Percentiles rank a stretch among this genome's conserved stretches.
phyloP scores from a whole-genome alignment of 2,797 vertebrate species.

The Coregonus ussuriensis region DNA sequence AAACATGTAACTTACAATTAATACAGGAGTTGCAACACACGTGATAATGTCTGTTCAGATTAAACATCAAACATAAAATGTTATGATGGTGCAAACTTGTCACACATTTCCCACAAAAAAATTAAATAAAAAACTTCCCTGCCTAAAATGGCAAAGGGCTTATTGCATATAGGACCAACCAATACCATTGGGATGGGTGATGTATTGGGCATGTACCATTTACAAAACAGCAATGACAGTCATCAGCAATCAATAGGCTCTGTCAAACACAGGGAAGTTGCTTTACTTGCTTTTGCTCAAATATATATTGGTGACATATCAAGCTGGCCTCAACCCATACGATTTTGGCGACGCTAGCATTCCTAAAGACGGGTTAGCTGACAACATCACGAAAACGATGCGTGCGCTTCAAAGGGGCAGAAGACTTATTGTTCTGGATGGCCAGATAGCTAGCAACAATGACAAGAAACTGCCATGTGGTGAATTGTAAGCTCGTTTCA shows the following conservation, averaged over 20 bases:
- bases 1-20: not conserved
- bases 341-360: not conserved
- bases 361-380: too few relatives aligned
- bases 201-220: not conserved
- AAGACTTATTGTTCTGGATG: too few relatives aligned
- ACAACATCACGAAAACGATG: too few relatives aligned
- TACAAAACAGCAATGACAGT: not conserved
- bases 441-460: too few relatives aligned
- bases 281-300: not conserved
- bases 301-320: not conserved
- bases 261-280: not conserved
- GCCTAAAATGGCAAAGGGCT: not conserved
- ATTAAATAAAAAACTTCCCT: not conserved
- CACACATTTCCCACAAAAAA: not conserved
- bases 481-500: too few relatives aligned
- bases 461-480: too few relatives aligned
- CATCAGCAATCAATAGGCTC: not conserved
- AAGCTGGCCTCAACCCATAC: not conserved
- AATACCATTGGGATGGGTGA: not conserved
- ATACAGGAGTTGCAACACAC: not conserved
- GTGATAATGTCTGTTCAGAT: not conserved
- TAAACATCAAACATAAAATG: not conserved
- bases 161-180: not conserved
- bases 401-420: too few relatives aligned
- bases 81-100: not conserved